Conservation (phyloP, 2,888 invertebrate species). For the Caradrina kadenii region DNA sequence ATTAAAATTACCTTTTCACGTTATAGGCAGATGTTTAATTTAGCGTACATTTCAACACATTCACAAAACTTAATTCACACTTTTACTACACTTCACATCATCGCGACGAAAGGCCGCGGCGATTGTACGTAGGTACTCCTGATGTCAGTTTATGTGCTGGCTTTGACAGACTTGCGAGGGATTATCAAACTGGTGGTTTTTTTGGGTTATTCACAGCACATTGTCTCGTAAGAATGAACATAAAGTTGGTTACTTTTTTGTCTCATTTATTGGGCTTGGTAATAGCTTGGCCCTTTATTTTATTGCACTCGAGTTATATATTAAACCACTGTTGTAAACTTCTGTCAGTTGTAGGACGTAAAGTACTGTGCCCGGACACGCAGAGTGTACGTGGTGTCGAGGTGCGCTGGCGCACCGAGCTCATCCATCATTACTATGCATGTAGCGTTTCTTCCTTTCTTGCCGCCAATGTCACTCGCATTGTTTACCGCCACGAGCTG, state of each 20-base stretch:
- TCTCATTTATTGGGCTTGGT: not conserved
- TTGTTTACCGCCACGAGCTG: constrained; percentile 80
- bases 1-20: constrained; percentile 21
- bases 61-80: constrained; percentile 17
- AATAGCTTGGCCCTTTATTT: not conserved
- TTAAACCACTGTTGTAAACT: constrained; percentile 36
- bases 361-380: constrained; percentile 41
- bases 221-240: not conserved
- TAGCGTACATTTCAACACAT: constrained; percentile 10
- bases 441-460: constrained; percentile 86
- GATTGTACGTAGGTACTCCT: constrained; percentile 1
- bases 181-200: not conserved
- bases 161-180: constrained; percentile 2
- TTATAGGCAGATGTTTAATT: constrained; percentile 3
- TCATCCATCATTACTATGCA: constrained; percentile 83
- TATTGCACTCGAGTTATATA: constrained; percentile 5
- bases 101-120: not conserved
- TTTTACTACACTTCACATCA: constrained; percentile 37
- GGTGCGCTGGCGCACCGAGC: constrained; percentile 65
- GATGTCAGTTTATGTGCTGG: constrained; percentile 1
- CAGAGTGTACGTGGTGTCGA: constrained; percentile 63
- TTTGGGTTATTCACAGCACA: not conserved
- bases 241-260: too few species aligned
- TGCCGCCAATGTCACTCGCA: constrained; percentile 87
- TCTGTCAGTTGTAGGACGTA: constrained; percentile 48